A percentile compares a stretch with the other conserved stretches of the same genome.
phyloP scores from a whole-genome alignment of 2,113 vertebrate species.

The Puntigrus tetrazona region DNA sequence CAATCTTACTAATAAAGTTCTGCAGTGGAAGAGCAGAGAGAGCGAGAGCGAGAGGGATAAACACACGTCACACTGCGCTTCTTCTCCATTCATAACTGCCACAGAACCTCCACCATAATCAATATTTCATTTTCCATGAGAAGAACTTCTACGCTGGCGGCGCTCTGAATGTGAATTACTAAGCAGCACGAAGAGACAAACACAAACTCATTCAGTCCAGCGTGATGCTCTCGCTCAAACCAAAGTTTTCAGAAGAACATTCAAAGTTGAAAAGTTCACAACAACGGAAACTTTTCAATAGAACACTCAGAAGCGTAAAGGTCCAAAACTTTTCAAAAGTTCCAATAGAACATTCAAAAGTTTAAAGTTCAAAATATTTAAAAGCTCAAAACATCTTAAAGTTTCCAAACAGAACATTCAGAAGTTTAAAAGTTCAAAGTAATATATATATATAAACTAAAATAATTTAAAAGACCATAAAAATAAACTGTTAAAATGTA shows the following conservation, averaged over 20 bases:
- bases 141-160: neutral
- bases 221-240: neutral
- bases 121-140: conserved; percentile 41
- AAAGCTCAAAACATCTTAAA: no score
- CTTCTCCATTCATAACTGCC: conserved; percentile 37
- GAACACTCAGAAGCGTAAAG: no score
- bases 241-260: neutral
- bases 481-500: no score
- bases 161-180: conserved; percentile 12
- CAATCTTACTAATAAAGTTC: conserved; percentile 15
- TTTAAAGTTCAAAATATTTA: no score
- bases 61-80: neutral
- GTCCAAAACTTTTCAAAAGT: no score
- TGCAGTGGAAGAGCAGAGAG: neutral
- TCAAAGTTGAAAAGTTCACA: no score
- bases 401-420: no score
- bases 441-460: no score
- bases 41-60: neutral
- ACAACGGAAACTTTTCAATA: no score
- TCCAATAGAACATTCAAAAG: no score
- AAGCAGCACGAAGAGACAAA: neutral
- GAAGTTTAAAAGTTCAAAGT: no score
- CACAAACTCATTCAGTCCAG: neutral
- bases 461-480: no score
- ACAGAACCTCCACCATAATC: conserved; percentile 26